These are phyloP conservation scores for Eupithecia pulchellata DNA, from an alignment of 2,888 invertebrate genomes.

Conservation along the genomic window DNA sequence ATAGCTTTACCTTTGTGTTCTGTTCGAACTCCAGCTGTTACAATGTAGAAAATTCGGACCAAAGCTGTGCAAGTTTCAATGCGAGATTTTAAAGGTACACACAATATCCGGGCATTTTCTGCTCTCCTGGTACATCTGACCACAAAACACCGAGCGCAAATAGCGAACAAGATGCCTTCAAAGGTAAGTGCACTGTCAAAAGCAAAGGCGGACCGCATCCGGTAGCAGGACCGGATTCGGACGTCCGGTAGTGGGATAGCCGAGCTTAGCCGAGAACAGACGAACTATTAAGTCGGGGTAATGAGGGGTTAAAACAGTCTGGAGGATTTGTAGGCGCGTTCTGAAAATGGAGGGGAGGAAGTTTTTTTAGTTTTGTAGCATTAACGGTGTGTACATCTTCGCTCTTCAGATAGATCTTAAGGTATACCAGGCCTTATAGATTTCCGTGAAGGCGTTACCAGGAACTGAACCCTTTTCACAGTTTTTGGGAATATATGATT, in stretches of 20 bases:
- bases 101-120: background rate
- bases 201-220: conserved; percentile 27
- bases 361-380: background rate
- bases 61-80: background rate
- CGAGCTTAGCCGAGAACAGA: conserved; percentile 20
- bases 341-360: background rate
- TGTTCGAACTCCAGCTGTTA: background rate
- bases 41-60: background rate
- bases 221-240: conserved; percentile 29
- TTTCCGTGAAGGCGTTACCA: too few species aligned
- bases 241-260: conserved; percentile 41
- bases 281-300: conserved; percentile 43
- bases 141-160: conserved; percentile 13
- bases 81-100: background rate
- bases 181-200: conserved; percentile 20
- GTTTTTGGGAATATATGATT: too few species aligned
- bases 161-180: conserved; percentile 10
- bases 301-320: conserved; percentile 32
- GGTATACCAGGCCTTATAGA: too few species aligned
- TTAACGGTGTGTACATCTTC: too few species aligned
- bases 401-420: too few species aligned
- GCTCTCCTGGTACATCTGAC: conserved; percentile 7
- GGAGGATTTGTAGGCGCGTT: conserved; percentile 12
- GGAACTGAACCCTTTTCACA: too few species aligned
- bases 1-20: conserved; percentile 3